Percentiles rank a stretch among this genome's conserved stretches.
Evolutionary conservation across 1,140 invertebrate genomes (phyloP).

Genomic region (Pseudomyrmex pallidus): DNA sequence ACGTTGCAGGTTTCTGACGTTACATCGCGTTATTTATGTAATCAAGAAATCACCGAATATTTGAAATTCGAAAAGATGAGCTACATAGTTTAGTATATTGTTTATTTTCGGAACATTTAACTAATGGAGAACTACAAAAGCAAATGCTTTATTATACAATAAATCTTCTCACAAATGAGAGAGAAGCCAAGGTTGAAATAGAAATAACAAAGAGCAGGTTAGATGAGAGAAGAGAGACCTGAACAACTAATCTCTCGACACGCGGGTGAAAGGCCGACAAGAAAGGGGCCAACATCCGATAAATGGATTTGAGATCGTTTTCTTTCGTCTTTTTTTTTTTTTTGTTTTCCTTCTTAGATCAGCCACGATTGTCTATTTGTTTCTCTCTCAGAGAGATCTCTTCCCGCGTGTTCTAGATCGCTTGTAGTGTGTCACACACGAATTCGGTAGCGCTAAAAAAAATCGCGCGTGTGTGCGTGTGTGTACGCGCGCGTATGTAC

Average conservation of each 20-base stretch:
- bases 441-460: conserved; percentile 71
- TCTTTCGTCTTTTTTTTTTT: conserved; percentile 60
- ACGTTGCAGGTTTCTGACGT: too few relatives aligned
- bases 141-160: neutral
- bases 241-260: conserved; percentile 78
- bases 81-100: neutral
- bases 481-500: neutral
- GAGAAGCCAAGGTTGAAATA: neutral
- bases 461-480: conserved; percentile 10
- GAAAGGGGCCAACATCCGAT: conserved; percentile 81
- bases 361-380: conserved; percentile 39
- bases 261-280: conserved; percentile 73
- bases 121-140: neutral
- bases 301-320: conserved; percentile 81
- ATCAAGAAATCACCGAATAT: neutral
- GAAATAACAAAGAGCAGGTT: conserved; percentile 34
- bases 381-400: conserved; percentile 6
- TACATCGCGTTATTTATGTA: neutral
- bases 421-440: conserved; percentile 65
- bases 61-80: neutral
- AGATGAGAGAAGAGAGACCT: conserved; percentile 10
- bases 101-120: neutral
- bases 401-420: conserved; percentile 41
- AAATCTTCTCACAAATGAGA: neutral
- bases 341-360: conserved; percentile 2